phyloP scores from a whole-genome alignment of 92 coral and sea anemone genomes.

The Anthopleura xanthogrammica region DNA sequence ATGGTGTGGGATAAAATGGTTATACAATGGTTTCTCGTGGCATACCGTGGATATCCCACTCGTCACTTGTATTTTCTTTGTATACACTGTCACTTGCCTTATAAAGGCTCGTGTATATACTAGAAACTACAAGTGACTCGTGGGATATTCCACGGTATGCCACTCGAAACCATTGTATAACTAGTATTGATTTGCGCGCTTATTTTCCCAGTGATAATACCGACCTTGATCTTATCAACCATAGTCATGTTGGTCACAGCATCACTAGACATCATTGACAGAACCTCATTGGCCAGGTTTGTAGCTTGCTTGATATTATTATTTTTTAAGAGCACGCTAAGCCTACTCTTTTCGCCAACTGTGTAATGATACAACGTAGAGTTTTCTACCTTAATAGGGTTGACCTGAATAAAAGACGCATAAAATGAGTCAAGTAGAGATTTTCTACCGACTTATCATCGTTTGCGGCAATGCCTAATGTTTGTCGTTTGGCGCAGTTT shows the following conservation, averaged over 20 bases:
- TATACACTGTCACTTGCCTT: no score
- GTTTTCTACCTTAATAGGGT: conserved; percentile 35
- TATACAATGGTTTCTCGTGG: no score
- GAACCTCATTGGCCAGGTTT: conserved; percentile 72
- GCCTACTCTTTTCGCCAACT: conserved; percentile 66
- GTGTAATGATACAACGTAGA: conserved; percentile 59
- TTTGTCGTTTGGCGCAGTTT: background rate
- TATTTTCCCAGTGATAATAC: background rate
- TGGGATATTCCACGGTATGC: no score
- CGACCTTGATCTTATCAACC: conserved; percentile 67
- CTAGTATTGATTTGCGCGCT: no score
- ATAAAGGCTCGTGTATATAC: no score
- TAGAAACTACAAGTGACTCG: no score
- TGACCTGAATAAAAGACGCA: conserved; percentile 24
- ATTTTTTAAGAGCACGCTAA: conserved; percentile 50
- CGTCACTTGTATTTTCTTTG: no score
- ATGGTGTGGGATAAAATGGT: no score
- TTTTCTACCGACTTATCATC: background rate
- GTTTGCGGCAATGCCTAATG: no score
- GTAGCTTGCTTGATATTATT: conserved; percentile 71
- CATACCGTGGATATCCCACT: no score
- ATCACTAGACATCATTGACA: conserved; percentile 65
- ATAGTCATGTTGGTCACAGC: conserved; percentile 31
- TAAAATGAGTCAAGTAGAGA: no score
- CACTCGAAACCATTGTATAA: no score